phyloP scores from a whole-genome alignment of 2,888 invertebrate species.

The Ochropacha duplaris region DNA sequence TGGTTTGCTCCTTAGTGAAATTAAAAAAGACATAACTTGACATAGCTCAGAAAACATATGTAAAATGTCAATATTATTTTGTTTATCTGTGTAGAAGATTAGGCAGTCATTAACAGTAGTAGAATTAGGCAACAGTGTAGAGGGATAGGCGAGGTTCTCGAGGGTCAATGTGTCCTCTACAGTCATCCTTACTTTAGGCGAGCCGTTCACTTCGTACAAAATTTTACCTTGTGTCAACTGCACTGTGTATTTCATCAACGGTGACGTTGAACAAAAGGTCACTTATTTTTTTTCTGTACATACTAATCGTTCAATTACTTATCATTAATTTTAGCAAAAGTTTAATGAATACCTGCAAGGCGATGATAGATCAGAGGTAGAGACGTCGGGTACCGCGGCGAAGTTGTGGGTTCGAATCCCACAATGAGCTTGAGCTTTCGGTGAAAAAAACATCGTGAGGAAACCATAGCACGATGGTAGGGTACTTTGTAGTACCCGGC shows the following conservation, averaged over 20 bases:
- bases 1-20: not conserved
- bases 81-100: constrained; percentile 32
- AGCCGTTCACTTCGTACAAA: constrained; percentile 67
- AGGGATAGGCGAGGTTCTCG: constrained; percentile 53
- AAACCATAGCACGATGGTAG: too few species aligned
- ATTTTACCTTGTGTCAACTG: constrained; percentile 71
- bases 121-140: constrained; percentile 46
- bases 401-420: too few species aligned
- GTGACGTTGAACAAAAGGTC: constrained; percentile 50
- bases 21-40: not conserved
- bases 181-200: constrained; percentile 57
- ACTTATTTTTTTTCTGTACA: constrained; percentile 17
- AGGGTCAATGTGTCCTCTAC: constrained; percentile 56
- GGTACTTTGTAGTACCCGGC: too few species aligned
- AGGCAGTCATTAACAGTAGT: constrained; percentile 28
- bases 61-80: constrained; percentile 18
- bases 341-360: too few species aligned
- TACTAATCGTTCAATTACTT: not conserved
- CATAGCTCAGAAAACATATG: constrained; percentile 11
- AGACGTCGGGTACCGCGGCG: too few species aligned
- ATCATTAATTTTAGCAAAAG: too few species aligned
- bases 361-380: too few species aligned
- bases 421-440: too few species aligned
- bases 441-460: too few species aligned
- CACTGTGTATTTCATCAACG: constrained; percentile 58